These are phyloP conservation scores for Melanophora roralis DNA, from an alignment of 2,888 invertebrate genomes.

Conservation along the genomic window DNA sequence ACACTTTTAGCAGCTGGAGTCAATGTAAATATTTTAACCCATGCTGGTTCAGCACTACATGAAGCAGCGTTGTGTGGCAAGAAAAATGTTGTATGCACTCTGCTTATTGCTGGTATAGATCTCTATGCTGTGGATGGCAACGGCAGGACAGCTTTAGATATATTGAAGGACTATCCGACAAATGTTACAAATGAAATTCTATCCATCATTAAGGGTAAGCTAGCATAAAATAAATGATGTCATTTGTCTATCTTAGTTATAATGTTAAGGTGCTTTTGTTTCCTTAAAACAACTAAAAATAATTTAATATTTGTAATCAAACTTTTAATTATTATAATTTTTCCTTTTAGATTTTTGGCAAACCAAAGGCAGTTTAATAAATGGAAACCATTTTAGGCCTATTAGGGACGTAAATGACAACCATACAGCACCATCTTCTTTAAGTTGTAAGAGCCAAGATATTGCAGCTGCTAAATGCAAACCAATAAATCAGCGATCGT, in stretches of 20 bases:
- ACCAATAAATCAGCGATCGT: not conserved
- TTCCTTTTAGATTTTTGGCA: slow-evolving; percentile 61
- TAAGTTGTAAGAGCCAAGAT: not conserved
- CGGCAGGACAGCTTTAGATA: slow-evolving; percentile 90
- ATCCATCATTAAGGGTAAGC: slow-evolving; percentile 83
- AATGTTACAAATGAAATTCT: slow-evolving; percentile 91
- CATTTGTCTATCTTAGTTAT: too few relatives aligned
- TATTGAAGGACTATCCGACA: slow-evolving; percentile 90
- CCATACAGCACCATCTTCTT: slow-evolving; percentile 60
- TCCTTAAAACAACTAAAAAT: too few relatives aligned
- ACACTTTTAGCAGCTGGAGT: slow-evolving; percentile 90
- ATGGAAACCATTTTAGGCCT: slow-evolving; percentile 51
- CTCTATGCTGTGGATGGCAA: slow-evolving; percentile 86
- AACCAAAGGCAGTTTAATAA: slow-evolving; percentile 42
- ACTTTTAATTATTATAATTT: too few relatives aligned
- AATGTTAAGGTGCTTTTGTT: too few relatives aligned
- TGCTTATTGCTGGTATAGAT: slow-evolving; percentile 89
- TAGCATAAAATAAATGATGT: not conserved
- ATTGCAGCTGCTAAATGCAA: not conserved
- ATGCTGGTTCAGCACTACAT: slow-evolving; percentile 92
- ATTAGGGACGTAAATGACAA: slow-evolving; percentile 64
- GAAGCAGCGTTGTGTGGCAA: slow-evolving; percentile 95
- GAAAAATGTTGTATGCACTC: slow-evolving; percentile 88
- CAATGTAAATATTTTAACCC: slow-evolving; percentile 90
- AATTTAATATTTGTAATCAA: too few relatives aligned